Percentiles rank a stretch among this genome's conserved stretches.
Conservation (phyloP, 2,113 vertebrate genomes). For the Cyphomyrus discorhynchus region DNA sequence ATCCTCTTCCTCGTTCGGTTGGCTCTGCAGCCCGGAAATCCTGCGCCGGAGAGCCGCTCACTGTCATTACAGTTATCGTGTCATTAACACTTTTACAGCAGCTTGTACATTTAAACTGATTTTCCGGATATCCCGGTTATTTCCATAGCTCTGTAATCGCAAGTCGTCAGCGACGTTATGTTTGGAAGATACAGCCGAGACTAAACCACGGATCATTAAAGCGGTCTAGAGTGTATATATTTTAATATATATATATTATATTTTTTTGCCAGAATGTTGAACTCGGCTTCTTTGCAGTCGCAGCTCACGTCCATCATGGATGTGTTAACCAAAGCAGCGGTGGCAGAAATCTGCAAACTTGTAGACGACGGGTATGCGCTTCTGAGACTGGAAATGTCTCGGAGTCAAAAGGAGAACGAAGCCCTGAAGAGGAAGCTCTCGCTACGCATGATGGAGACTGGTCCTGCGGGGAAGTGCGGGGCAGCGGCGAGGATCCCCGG, state of each 20-base stretch:
- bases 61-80: background rate
- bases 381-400: slow-evolving; percentile 17
- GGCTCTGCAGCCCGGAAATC: background rate
- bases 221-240: background rate
- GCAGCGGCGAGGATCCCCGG: no score
- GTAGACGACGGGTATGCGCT: slow-evolving; percentile 19
- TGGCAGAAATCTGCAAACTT: slow-evolving; percentile 14
- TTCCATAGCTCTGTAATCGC: background rate
- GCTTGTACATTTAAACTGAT: background rate
- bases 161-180: background rate
- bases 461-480: background rate
- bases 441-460: background rate
- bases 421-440: slow-evolving; percentile 8
- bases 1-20: background rate
- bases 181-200: background rate
- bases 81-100: background rate
- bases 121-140: background rate
- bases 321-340: slow-evolving; percentile 14
- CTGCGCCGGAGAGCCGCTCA: background rate
- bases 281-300: slow-evolving; percentile 5
- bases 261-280: background rate
- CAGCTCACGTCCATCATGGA: slow-evolving; percentile 21
- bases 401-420: slow-evolving; percentile 17
- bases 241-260: no score
- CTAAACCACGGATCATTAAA: no score